phyloP scores from a whole-genome alignment of 2,797 vertebrate genomes.

The Sebastes oblongus region DNA sequence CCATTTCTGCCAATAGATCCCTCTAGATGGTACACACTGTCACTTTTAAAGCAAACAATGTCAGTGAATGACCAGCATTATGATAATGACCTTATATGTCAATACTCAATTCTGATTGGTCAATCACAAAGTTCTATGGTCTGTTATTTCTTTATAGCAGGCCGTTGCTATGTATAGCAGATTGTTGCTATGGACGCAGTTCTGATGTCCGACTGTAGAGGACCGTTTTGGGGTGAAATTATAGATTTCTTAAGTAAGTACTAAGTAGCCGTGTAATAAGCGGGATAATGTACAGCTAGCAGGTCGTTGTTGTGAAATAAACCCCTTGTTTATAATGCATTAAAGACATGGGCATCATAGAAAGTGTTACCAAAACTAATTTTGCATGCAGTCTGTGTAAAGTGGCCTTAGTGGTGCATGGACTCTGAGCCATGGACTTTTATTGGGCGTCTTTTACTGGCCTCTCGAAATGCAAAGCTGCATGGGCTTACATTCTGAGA shows the following conservation, averaged over 20 bases:
- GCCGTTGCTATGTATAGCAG: no score
- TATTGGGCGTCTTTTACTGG: constrained; percentile 55
- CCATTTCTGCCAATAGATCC: neutral
- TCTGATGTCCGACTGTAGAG: no score
- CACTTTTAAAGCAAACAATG: neutral
- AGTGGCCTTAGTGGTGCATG: neutral
- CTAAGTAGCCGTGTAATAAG: no score
- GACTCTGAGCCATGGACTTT: constrained; percentile 50
- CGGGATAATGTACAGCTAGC: no score
- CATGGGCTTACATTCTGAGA: constrained; percentile 20
- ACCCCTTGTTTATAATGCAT: neutral
- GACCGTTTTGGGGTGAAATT: no score
- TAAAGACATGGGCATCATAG: neutral
- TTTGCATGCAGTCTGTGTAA: constrained; percentile 20
- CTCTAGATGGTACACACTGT: neutral
- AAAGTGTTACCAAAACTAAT: neutral
- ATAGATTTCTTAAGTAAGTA: no score
- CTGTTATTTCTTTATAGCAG: no score
- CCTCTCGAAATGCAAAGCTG: constrained; percentile 48
- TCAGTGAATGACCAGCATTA: neutral
- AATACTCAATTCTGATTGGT: no score
- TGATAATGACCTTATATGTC: neutral
- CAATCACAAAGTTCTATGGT: no score
- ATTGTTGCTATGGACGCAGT: no score
- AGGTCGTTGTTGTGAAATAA: no score